Evolutionary conservation across 2,888 invertebrate species (phyloP), one percentile per base, ranked within the genome.

Genomic region (Idaea aversata): DNA sequence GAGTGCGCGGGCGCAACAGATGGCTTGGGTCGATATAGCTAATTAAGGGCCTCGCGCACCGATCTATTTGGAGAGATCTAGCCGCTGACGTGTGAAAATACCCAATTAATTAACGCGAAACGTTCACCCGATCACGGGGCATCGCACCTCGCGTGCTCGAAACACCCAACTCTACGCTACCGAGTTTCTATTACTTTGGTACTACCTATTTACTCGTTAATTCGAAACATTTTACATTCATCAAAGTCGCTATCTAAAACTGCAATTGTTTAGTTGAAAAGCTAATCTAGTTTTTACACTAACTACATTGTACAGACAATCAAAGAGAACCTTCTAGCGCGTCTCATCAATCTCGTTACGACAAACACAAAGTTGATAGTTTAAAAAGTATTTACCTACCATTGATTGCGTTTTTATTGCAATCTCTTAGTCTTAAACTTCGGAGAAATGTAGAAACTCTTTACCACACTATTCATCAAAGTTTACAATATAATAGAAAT

Each of bases 81-180:
- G 85, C 86, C 85, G 85, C 81, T 92, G 93, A 93, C 93, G 93
- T 93, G 93, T 93, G 93, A 93, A 93, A 93, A 93, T 91, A 91
- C 86, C 93, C 93, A 93, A 93, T 93, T 93, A 93, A 93, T 93
- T 93, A 93, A 88, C 89, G 89, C 87, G 87, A 84, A 88, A 88
- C 88, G 82, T 79, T 82, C 79, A 74, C 82, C 76, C 78, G 80
- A 86, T 85, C 83, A 77, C 78, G 77, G 81, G 87, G 77, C 87
- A 86, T 85, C 86, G 86, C 82, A 79, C 84, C 85, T 89, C 87
- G 91, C 90, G 89, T 89, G 91, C 84, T 82, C 69, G 75, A 75
- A 78, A 79, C 79, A 81, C 79, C 81, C 78, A 77, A 78, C 74
- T 81, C 78, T 75, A 79, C 78, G 79, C 84, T 81, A 80, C 80